A percentile compares a stretch with the other conserved stretches of the same genome.
These are phyloP conservation scores for Sepiola atlantica DNA, from an alignment of 2,888 invertebrate genomes.

Conservation along the genomic window DNA sequence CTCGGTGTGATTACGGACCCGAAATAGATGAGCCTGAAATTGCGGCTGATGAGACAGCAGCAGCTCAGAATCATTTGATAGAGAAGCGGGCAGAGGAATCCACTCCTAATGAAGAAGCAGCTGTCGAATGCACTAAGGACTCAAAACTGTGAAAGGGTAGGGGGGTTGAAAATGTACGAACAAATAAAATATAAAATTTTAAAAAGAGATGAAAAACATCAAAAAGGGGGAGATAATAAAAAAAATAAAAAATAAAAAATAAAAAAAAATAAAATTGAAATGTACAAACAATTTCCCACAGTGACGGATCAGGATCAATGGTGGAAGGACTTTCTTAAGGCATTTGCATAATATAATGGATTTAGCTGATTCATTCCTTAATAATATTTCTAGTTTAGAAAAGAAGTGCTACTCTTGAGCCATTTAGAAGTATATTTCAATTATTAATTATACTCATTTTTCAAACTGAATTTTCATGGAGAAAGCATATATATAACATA, in stretches of 20 bases:
- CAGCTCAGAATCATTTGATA: constrained; percentile 39
- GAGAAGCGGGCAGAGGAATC: background rate
- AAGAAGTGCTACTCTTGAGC: background rate
- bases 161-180: too few relatives aligned
- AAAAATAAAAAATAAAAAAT: background rate
- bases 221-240: background rate
- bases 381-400: background rate
- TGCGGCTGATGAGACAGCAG: background rate
- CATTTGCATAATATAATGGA: too few relatives aligned
- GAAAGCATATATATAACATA: background rate
- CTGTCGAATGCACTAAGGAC: background rate
- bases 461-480: background rate
- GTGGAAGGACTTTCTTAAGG: background rate
- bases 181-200: background rate
- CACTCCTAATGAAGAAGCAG: background rate
- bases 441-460: background rate
- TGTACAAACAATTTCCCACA: background rate
- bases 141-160: background rate
- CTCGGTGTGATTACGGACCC: constrained; percentile 34
- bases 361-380: background rate
- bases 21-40: constrained; percentile 17
- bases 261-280: too few relatives aligned
- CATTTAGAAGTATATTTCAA: too few relatives aligned
- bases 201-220: background rate
- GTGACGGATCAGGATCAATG: background rate